Evolutionary conservation across 2,113 vertebrate genomes (phyloP).

Genomic region (Gymnogyps californianus): DNA sequence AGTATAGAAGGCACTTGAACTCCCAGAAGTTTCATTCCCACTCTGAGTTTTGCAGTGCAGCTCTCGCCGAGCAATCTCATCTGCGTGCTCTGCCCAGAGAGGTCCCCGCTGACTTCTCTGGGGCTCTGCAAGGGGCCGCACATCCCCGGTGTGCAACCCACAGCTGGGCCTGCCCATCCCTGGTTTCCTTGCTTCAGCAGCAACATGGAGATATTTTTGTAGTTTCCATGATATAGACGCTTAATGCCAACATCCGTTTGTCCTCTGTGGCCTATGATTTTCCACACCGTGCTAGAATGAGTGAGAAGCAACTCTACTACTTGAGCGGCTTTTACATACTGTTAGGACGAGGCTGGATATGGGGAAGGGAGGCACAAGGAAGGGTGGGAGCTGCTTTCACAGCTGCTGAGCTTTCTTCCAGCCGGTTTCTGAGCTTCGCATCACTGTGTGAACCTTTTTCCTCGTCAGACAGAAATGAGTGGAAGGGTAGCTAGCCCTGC

Average conservation of each 20-base stretch:
- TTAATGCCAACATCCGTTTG: neutral
- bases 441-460: neutral
- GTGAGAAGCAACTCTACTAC: neutral
- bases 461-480: neutral
- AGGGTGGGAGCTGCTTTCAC: neutral
- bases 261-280: neutral
- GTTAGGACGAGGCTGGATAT: neutral
- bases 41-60: neutral
- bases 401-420: neutral
- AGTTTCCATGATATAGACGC: neutral
- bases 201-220: neutral
- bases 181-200: neutral
- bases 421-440: neutral
- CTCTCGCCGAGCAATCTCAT: accelerated
- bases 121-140: neutral
- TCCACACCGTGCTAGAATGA: neutral
- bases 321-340: neutral
- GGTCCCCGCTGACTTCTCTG: neutral
- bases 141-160: neutral
- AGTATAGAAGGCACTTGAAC: neutral
- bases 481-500: neutral
- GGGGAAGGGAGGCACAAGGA: neutral
- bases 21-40: neutral
- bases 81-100: neutral
- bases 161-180: neutral